phyloP scores from a whole-genome alignment of 37 sponge, comb jelly and placozoan species.

The Aplysina aerophoba region DNA sequence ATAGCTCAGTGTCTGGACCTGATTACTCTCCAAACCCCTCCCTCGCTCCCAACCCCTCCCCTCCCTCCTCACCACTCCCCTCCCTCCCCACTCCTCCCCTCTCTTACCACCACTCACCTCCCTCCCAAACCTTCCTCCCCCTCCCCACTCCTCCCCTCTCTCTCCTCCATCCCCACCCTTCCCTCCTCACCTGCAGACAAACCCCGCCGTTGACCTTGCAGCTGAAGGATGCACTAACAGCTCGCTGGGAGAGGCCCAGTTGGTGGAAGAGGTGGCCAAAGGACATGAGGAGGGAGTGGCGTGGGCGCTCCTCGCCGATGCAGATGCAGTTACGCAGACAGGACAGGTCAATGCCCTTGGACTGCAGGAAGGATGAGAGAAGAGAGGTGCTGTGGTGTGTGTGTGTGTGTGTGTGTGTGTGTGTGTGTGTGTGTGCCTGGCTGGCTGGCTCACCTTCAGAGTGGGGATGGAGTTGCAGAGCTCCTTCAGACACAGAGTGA shows the following conservation, averaged over 20 bases:
- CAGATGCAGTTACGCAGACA: slow-evolving; percentile 82
- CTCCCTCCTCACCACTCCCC: not conserved
- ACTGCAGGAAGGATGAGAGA: slow-evolving; percentile 29
- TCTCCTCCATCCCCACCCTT: no score
- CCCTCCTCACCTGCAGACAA: slow-evolving; percentile 77
- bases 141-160: no score
- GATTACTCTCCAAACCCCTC: no score
- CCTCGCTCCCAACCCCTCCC: no score
- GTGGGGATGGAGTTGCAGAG: slow-evolving; percentile 61
- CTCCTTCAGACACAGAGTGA: slow-evolving; percentile 81
- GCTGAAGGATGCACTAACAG: slow-evolving; percentile 88
- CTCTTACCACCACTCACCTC: not conserved
- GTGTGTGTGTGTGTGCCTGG: not conserved
- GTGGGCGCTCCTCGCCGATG: slow-evolving; percentile 92
- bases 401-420: no score
- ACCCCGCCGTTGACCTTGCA: slow-evolving; percentile 89
- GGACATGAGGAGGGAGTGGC: slow-evolving; percentile 76
- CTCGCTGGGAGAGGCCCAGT: slow-evolving; percentile 74
- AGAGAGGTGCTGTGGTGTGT: no score
- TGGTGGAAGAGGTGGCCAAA: slow-evolving; percentile 83
- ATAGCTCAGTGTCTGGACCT: no score
- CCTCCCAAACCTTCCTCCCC: no score
- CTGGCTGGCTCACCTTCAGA: slow-evolving; percentile 66
- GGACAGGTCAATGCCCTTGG: slow-evolving; percentile 80
- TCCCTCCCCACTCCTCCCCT: not conserved